Conservation (phyloP, 2,113 vertebrate species). For the Callorhinus ursinus region DNA sequence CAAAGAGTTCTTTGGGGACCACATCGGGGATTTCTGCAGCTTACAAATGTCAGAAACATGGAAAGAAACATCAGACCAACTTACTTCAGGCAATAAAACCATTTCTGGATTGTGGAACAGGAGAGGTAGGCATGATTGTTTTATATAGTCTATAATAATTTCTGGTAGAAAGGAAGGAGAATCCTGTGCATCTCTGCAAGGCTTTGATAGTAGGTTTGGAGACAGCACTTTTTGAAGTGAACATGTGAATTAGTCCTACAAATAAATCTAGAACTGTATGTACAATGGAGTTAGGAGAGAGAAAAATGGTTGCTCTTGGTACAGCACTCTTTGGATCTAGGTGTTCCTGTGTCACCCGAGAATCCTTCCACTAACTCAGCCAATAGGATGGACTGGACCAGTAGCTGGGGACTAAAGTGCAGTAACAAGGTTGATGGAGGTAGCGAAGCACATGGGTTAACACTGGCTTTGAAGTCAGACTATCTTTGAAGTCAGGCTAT, state of each 20-base stretch:
- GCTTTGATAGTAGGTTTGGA: not conserved
- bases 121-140: not conserved
- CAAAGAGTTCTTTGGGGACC: not conserved
- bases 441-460: not conserved
- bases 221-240: not conserved
- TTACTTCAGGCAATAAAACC: not conserved
- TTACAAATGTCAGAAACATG: not conserved
- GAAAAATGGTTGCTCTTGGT: not conserved
- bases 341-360: not conserved
- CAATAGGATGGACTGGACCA: not conserved
- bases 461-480: not conserved
- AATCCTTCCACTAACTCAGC: not conserved
- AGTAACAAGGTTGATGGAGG: not conserved
- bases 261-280: not conserved
- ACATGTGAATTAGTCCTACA: not conserved
- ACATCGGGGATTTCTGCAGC: not conserved
- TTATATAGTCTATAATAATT: not conserved
- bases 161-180: not conserved
- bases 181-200: not conserved
- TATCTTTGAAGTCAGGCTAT: not conserved
- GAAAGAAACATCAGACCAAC: not conserved
- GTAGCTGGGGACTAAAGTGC: not conserved
- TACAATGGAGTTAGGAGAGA: not conserved
- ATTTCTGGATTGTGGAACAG: not conserved
- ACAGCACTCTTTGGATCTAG: not conserved